Percentiles rank a stretch among this genome's conserved stretches.
Evolutionary conservation across 2,888 invertebrate species (phyloP).

Genomic region (Chrysolina haemoptera): DNA sequence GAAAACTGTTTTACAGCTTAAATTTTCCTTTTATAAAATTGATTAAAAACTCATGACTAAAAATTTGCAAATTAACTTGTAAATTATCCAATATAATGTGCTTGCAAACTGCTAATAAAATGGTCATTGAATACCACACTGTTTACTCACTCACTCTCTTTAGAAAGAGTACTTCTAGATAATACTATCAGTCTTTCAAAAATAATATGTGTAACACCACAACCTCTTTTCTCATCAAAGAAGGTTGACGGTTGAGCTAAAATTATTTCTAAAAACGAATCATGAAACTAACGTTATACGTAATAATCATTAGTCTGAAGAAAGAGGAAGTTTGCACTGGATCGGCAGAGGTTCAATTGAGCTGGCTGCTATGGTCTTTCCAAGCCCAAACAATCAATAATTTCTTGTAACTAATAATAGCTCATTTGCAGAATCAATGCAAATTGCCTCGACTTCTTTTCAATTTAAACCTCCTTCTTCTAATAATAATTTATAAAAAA

Average conservation of each 20-base stretch:
- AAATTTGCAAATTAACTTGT: no score
- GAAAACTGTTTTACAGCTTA: no score
- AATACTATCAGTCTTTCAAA: constrained; percentile 18
- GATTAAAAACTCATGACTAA: no score
- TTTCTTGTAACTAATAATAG: no score
- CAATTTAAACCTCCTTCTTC: not conserved
- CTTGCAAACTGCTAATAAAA: no score
- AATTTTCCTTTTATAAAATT: no score
- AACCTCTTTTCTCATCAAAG: not conserved
- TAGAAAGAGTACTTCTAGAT: not conserved
- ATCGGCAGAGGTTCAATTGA: not conserved
- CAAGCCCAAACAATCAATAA: no score
- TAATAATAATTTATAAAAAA: constrained; percentile 14
- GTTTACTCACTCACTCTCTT: not conserved
- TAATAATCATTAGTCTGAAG: not conserved
- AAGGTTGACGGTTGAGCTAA: not conserved
- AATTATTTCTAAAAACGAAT: constrained; percentile 4
- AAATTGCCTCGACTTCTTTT: not conserved
- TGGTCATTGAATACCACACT: no score
- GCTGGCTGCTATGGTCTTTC: no score
- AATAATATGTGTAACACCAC: constrained; percentile 3
- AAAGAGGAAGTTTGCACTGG: not conserved
- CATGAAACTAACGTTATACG: not conserved
- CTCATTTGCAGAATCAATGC: not conserved
- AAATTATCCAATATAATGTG: not conserved